A percentile compares a stretch with the other conserved stretches of the same genome.
phyloP scores from a whole-genome alignment of 2,113 vertebrate genomes.

The Ptilonorhynchus violaceus region DNA sequence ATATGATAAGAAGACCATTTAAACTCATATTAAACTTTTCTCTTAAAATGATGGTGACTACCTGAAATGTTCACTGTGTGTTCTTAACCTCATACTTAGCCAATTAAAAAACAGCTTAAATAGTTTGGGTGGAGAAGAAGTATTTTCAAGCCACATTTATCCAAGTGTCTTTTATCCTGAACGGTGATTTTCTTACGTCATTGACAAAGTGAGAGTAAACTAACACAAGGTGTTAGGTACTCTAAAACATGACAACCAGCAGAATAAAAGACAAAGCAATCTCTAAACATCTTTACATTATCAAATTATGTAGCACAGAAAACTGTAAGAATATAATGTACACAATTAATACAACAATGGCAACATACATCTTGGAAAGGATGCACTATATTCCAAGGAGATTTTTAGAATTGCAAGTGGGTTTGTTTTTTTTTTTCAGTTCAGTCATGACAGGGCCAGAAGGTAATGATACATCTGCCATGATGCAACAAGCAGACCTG shows the following conservation, averaged over 20 bases:
- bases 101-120: not conserved
- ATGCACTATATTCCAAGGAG: conserved; percentile 60
- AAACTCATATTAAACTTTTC: not conserved
- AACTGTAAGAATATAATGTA: not conserved
- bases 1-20: conserved; percentile 39
- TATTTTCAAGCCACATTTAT: conserved; percentile 41
- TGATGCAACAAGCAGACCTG: conserved; percentile 92
- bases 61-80: conserved; percentile 29
- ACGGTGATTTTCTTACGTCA: conserved; percentile 46
- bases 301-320: not conserved
- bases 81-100: not conserved
- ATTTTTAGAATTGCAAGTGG: conserved; percentile 65
- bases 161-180: not conserved
- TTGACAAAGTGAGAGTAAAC: conserved; percentile 39
- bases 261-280: not conserved
- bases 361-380: conserved; percentile 30
- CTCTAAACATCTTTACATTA: conserved; percentile 21
- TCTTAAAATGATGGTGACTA: not conserved
- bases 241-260: not conserved
- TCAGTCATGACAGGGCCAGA: conserved; percentile 91
- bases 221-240: not conserved
- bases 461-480: conserved; percentile 96
- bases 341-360: conserved; percentile 10
- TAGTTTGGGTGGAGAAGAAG: not conserved
- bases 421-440: conserved; percentile 48